Evolutionary conservation across 2,797 vertebrate species (phyloP).

Genomic region (Tragelaphus oryx): DNA sequence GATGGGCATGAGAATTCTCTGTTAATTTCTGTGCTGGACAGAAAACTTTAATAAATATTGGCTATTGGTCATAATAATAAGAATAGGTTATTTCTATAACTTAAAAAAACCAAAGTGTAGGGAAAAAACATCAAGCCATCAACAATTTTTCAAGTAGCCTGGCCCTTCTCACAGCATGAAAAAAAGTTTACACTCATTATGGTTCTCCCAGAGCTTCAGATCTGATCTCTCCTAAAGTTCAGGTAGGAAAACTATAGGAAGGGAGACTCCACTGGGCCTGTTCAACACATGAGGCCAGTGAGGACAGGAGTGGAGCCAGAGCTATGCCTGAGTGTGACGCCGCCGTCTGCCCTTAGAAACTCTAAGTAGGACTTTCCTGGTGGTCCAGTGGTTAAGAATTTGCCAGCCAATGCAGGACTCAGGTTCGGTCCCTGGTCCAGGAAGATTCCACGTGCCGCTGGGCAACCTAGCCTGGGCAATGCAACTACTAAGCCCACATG

Average conservation of each 20-base stretch:
- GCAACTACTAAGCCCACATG: not conserved
- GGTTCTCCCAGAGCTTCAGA: not conserved
- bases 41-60: not conserved
- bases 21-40: not conserved
- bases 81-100: not conserved
- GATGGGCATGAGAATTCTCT: not conserved
- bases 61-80: not conserved
- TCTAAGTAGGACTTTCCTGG: not conserved
- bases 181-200: not conserved
- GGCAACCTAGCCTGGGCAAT: not conserved
- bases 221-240: not conserved
- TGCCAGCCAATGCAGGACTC: not conserved
- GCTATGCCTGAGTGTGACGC: rapidly evolving
- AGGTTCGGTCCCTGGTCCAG: not conserved
- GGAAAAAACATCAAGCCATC: not conserved
- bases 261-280: not conserved
- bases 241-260: not conserved
- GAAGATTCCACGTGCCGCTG: not conserved
- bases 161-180: not conserved
- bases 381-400: not conserved
- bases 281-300: not conserved
- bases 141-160: not conserved
- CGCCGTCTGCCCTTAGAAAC: not conserved
- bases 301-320: no score
- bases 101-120: not conserved